Base-by-base conservation (phyloP, 2,797 vertebrate genomes). In the Myotis myotis region DNA sequence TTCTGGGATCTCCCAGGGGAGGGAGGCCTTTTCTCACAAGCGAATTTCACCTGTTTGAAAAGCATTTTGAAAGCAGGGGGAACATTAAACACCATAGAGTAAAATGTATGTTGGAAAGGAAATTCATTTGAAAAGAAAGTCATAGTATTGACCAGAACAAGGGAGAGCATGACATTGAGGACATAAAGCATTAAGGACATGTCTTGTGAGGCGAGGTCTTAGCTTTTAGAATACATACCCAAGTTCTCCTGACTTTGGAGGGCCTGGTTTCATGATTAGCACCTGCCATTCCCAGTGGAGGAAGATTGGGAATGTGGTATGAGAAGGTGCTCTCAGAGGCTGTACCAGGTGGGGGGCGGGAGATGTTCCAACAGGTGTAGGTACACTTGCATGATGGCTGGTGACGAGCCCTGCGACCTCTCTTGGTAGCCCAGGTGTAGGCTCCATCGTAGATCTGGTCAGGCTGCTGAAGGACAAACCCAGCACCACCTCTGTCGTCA, bases 21-120 rank as follows among this genome's bases (percentile, higher is more conserved):
- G n/a, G 28, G 36, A 91, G 13, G 38, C 8, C 57, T 85, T 75
- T 68, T 55, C 47, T 90, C 68, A 53, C 49, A 75, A 94, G 72
- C 68, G 87, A 7, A 38, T 30, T 75, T 76, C n/a, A 55, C 76
- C n/a, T 23, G 16, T 89, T 89, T 82, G 82, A 90, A 80, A 95
- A 72, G 53, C 6, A 13, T 86, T 51, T 64, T 92, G 60, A 88
- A 92, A 71, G 72, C 75, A 33, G 28, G 25, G 25, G 33, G 23
- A 74, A 57, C 51, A 64, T 88, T 79, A 83, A 93, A 80, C 81
- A 94, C 1, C 47, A 28, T 12, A n/a, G 33, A 47, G 57, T 30
- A 47, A 78, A 70, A 84, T 55, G 79, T 25, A 62, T 8, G 44
- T 78, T 87, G 51, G 60, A 93, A 92, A 87, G 72, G 72, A 94